These are phyloP conservation scores for Gorsachius magnificus DNA, from an alignment of 2,797 vertebrate genomes.

Conservation along the genomic window DNA sequence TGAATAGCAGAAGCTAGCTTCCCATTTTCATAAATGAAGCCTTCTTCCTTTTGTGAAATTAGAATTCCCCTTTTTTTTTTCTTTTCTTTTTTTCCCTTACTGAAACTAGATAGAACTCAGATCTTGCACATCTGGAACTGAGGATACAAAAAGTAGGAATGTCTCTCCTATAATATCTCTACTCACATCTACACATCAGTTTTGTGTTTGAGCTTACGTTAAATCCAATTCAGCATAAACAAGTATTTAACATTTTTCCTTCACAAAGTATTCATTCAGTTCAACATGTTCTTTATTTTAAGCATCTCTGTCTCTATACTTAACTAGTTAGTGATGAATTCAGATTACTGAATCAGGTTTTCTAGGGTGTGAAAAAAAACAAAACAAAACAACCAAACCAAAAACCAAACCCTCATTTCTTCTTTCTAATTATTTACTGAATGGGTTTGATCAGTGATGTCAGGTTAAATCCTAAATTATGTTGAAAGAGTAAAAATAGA, in stretches of 20 bases:
- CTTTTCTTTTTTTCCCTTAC: not conserved
- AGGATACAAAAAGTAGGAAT: not conserved
- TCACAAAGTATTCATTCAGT: not conserved
- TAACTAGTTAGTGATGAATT: not conserved
- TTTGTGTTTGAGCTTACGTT: not conserved
- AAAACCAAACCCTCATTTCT: not conserved
- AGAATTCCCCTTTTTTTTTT: not conserved
- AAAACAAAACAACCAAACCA: not conserved
- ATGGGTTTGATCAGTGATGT: not conserved
- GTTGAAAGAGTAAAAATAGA: not conserved
- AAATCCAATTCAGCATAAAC: not conserved
- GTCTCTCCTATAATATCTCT: not conserved
- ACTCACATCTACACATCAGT: not conserved
- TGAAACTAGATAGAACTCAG: not conserved
- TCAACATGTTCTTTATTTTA: not conserved
- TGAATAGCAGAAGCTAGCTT: not conserved
- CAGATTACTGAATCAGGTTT: not conserved
- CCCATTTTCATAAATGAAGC: not conserved
- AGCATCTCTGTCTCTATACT: not conserved
- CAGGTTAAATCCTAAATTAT: not conserved
- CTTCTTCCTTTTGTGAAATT: not conserved
- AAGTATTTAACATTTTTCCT: not conserved
- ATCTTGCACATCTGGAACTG: not conserved
- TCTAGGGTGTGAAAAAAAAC: not conserved
- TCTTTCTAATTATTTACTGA: not conserved